Evolutionary conservation across 2,113 vertebrate species (phyloP).

Genomic region (Charina bottae): DNA sequence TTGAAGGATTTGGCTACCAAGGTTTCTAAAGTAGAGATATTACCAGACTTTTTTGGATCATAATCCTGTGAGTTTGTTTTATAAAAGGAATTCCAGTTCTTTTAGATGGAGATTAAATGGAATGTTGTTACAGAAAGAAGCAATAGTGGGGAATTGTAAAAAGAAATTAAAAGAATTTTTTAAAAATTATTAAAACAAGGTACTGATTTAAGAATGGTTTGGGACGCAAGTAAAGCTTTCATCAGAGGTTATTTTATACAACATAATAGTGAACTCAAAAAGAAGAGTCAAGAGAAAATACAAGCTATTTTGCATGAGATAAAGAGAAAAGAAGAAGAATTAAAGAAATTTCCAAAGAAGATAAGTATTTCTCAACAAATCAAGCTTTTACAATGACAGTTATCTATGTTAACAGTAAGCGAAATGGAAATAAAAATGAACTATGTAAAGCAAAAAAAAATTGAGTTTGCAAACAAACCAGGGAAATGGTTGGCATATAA

Average conservation of each 20-base stretch:
- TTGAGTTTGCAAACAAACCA: not conserved
- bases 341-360: not conserved
- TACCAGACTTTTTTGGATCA: not conserved
- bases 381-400: not conserved
- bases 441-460: not conserved
- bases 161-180: not conserved
- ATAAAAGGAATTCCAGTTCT: not conserved
- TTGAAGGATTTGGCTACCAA: not conserved
- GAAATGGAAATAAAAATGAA: not conserved
- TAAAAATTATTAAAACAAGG: not conserved
- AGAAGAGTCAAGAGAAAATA: not conserved
- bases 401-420: not conserved
- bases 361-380: not conserved
- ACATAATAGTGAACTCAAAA: not conserved
- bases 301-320: not conserved
- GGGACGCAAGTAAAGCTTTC: not conserved
- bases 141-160: not conserved
- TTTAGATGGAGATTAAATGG: not conserved
- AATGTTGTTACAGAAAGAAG: not conserved
- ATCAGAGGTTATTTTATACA: not conserved
- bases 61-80: not conserved
- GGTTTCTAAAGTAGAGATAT: not conserved
- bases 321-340: not conserved
- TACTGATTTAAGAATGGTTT: not conserved
- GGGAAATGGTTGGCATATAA: not conserved